Percentiles rank a stretch among this genome's conserved stretches.
Evolutionary conservation across 2,797 vertebrate species (phyloP).

Genomic region (Sebastes vulpes): DNA sequence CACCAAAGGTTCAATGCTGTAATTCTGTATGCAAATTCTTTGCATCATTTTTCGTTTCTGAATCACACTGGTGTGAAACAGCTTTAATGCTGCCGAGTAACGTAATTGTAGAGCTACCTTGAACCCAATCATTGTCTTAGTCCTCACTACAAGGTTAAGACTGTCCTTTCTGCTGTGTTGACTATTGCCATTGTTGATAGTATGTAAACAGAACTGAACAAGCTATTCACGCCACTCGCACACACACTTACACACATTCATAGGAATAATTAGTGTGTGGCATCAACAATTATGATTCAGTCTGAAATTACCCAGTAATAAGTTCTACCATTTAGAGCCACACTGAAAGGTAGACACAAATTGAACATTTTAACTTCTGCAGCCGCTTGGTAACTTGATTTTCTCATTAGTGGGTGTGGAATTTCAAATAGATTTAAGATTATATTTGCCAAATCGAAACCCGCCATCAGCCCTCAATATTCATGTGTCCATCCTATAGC

Average conservation of each 20-base stretch:
- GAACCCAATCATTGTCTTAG: constrained; percentile 20
- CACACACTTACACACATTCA: background rate
- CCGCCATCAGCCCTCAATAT: background rate
- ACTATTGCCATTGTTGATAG: constrained; percentile 6
- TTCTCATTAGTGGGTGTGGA: constrained; percentile 3
- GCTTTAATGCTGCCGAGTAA: background rate
- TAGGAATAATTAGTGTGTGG: background rate
- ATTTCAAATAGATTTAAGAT: constrained; percentile 25
- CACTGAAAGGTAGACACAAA: background rate
- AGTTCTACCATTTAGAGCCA: background rate
- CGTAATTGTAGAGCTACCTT: background rate
- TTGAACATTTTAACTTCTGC: background rate
- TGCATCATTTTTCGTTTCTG: background rate
- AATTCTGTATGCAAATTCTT: background rate
- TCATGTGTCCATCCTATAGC: constrained; percentile 20
- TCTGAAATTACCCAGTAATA: background rate
- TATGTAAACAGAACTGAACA: background rate
- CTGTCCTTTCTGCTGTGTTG: constrained; percentile 4
- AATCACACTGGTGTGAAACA: background rate
- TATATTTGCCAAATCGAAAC: constrained; percentile 7
- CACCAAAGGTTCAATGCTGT: background rate
- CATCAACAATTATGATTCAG: background rate
- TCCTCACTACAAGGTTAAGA: constrained; percentile 36
- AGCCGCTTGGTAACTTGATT: constrained; percentile 17
- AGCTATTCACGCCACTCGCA: background rate